These are phyloP conservation scores for Ephialtes manifestator DNA, from an alignment of 2,888 invertebrate genomes.

Conservation along the genomic window DNA sequence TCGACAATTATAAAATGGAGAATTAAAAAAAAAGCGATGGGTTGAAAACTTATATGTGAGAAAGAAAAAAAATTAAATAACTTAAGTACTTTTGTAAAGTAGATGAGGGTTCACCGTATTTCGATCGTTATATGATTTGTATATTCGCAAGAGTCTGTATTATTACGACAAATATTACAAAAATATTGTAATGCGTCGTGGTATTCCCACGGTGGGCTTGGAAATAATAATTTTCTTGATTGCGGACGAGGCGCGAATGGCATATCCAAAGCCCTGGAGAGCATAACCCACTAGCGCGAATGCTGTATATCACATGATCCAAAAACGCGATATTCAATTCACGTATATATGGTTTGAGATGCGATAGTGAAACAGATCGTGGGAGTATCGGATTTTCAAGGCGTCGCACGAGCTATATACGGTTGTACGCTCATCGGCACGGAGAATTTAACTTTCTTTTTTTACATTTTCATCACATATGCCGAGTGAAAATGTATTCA, in stretches of 20 bases:
- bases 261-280: neutral
- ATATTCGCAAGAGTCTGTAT: neutral
- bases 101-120: no score
- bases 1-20: no score
- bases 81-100: no score
- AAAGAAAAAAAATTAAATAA: no score
- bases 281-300: slow-evolving; percentile 1
- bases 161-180: neutral
- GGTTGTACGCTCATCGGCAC: neutral
- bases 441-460: neutral
- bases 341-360: neutral
- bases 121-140: no score
- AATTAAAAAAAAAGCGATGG: no score
- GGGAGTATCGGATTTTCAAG: slow-evolving; percentile 34
- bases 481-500: no score
- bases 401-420: neutral
- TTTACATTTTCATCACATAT: neutral
- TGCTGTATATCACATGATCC: slow-evolving; percentile 9
- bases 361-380: slow-evolving; percentile 24
- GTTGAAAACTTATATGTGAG: no score
- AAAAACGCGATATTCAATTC: slow-evolving; percentile 42
- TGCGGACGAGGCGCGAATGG: slow-evolving; percentile 7
- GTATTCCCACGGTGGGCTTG: neutral
- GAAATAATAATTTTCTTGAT: neutral
- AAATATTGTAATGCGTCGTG: neutral